Evolutionary conservation across 2,797 vertebrate genomes (phyloP).

Genomic region (Rhynchotus rufescens): DNA sequence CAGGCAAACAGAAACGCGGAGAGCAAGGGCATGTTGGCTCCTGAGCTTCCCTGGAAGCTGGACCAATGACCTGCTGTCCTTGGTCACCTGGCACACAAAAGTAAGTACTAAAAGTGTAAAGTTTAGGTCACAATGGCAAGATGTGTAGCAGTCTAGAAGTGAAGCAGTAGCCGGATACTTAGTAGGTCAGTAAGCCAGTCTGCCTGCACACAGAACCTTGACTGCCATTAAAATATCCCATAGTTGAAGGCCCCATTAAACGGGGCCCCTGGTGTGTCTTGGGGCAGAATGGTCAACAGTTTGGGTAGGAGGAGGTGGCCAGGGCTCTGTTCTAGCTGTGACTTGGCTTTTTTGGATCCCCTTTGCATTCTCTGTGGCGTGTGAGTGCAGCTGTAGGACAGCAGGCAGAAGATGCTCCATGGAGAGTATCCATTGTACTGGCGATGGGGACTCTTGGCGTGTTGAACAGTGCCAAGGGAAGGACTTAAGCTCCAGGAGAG

Average conservation of each 20-base stretch:
- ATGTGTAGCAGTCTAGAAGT: neutral
- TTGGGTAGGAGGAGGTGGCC: neutral
- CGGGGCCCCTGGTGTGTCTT: neutral
- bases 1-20: neutral
- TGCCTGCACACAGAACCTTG: neutral
- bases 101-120: neutral
- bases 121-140: neutral
- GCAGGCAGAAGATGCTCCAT: neutral
- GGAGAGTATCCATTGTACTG: accelerated
- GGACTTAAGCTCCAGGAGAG: neutral
- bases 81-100: neutral
- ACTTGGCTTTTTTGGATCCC: neutral
- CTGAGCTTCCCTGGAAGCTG: neutral
- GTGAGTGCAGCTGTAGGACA: accelerated
- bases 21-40: accelerated
- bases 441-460: neutral
- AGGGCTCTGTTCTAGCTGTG: neutral
- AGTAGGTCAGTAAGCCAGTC: neutral
- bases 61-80: neutral
- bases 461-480: neutral
- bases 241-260: neutral
- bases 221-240: neutral
- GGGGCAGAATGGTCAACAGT: too few relatives aligned
- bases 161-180: neutral
- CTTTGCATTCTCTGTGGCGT: accelerated